Evolutionary conservation across 2,113 vertebrate species (phyloP).

Genomic region (Anolis carolinensis): DNA sequence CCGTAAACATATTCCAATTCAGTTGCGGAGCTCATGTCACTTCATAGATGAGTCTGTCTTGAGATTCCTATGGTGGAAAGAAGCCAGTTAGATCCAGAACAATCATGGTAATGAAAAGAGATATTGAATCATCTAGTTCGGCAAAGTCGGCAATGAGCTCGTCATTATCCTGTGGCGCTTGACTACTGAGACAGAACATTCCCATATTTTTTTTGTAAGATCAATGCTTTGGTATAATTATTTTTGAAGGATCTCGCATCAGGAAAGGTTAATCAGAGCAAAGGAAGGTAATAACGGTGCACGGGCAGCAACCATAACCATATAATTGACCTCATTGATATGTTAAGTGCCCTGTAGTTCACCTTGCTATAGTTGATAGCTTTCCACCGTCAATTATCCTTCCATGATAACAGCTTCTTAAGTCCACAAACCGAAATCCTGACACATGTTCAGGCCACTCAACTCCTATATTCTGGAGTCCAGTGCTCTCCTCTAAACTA

Average conservation of each 20-base stretch:
- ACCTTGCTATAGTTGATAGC: constrained; percentile 66
- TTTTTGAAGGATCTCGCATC: constrained; percentile 81
- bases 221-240: constrained; percentile 79
- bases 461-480: background rate
- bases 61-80: too few relatives aligned
- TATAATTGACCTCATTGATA: constrained; percentile 79
- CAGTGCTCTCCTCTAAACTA: background rate
- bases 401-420: constrained; percentile 57
- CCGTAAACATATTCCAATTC: too few relatives aligned
- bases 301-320: constrained; percentile 67
- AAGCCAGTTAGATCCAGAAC: too few relatives aligned
- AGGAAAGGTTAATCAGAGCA: constrained; percentile 79
- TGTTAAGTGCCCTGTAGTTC: constrained; percentile 70
- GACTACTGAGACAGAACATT: constrained; percentile 70
- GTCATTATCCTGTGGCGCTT: constrained; percentile 71
- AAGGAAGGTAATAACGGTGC: constrained; percentile 74
- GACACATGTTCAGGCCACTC: constrained; percentile 19
- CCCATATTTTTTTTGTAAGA: constrained; percentile 69
- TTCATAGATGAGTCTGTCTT: too few relatives aligned
- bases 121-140: constrained; percentile 57
- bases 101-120: too few relatives aligned
- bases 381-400: constrained; percentile 71
- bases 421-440: constrained; percentile 38
- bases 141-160: constrained; percentile 64
- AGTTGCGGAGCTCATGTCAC: too few relatives aligned